Percentiles rank a stretch among this genome's conserved stretches.
Conservation (phyloP, 2,888 invertebrate genomes). For the Scelioninae gen. 1 region DNA sequence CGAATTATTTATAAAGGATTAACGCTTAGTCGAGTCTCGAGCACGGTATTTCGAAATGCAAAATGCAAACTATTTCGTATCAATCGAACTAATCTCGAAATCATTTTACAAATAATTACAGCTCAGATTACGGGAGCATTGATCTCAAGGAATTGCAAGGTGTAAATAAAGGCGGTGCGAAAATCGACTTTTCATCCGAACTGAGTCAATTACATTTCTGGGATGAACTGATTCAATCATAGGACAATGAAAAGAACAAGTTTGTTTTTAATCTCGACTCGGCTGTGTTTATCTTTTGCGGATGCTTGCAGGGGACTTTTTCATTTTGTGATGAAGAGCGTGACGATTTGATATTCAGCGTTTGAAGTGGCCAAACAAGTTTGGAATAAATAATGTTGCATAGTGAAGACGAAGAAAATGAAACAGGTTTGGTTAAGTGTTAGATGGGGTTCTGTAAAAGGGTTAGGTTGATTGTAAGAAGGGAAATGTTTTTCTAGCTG, state of each 20-base stretch:
- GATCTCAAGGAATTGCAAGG: too few species aligned
- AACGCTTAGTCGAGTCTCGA: slow-evolving; percentile 12
- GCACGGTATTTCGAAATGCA: slow-evolving; percentile 30
- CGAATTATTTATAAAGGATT: slow-evolving; percentile 64
- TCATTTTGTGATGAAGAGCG: too few species aligned
- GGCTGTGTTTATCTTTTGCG: background rate
- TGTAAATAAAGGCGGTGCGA: background rate
- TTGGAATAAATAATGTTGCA: too few species aligned
- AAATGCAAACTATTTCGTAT: slow-evolving; percentile 9
- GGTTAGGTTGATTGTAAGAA: too few species aligned
- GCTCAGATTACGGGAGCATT: too few species aligned
- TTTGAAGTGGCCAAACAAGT: too few species aligned
- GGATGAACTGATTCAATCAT: slow-evolving; percentile 20
- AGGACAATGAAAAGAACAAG: slow-evolving; percentile 25
- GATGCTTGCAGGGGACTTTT: too few species aligned
- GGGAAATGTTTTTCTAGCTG: too few species aligned
- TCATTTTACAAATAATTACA: slow-evolving; percentile 33
- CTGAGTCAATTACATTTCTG: slow-evolving; percentile 21
- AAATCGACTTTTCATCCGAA: slow-evolving; percentile 12
- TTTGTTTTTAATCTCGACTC: slow-evolving; percentile 1
- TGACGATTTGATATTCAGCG: too few species aligned
- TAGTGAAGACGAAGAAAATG: too few species aligned
- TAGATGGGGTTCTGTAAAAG: too few species aligned
- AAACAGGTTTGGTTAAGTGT: too few species aligned
- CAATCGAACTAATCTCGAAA: slow-evolving; percentile 14